Evolutionary conservation across 1,140 invertebrate species (phyloP).

Genomic region (Cataglyphis hispanica): DNA sequence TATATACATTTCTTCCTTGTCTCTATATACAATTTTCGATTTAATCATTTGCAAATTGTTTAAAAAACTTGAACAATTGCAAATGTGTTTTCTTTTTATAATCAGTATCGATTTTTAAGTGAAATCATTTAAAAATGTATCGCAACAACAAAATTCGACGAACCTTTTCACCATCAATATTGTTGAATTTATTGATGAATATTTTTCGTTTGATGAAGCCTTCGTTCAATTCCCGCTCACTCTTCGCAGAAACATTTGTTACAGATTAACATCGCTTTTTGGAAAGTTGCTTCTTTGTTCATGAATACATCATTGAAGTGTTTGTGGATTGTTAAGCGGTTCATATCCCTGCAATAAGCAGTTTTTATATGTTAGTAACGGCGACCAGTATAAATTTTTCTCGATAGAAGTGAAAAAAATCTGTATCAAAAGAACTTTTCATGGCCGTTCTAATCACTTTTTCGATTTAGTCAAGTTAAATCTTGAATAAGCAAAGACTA

Average conservation of each 20-base stretch:
- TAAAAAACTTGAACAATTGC: constrained; percentile 39
- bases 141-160: constrained; percentile 46
- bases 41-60: constrained; percentile 14
- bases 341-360: constrained; percentile 78
- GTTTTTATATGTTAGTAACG: constrained; percentile 28
- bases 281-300: constrained; percentile 15
- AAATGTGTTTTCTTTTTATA: constrained; percentile 12
- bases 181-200: constrained; percentile 50
- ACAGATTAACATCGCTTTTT: constrained; percentile 29
- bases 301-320: constrained; percentile 72
- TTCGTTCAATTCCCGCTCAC: constrained; percentile 40
- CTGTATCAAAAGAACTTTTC: not conserved
- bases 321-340: constrained; percentile 77
- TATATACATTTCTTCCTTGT: constrained; percentile 53
- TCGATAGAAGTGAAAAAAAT: not conserved
- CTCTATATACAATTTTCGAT: constrained; percentile 67
- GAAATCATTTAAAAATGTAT: constrained; percentile 50
- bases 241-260: constrained; percentile 27
- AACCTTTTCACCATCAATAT: constrained; percentile 27
- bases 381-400: not conserved
- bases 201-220: not conserved
- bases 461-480: not conserved
- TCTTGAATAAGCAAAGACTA: not conserved
- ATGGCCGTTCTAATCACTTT: not conserved
- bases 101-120: constrained; percentile 12